Percentiles rank a stretch among this genome's conserved stretches.
phyloP scores from a whole-genome alignment of 2,888 invertebrate genomes.

The Lasioglossum pauxillum region DNA sequence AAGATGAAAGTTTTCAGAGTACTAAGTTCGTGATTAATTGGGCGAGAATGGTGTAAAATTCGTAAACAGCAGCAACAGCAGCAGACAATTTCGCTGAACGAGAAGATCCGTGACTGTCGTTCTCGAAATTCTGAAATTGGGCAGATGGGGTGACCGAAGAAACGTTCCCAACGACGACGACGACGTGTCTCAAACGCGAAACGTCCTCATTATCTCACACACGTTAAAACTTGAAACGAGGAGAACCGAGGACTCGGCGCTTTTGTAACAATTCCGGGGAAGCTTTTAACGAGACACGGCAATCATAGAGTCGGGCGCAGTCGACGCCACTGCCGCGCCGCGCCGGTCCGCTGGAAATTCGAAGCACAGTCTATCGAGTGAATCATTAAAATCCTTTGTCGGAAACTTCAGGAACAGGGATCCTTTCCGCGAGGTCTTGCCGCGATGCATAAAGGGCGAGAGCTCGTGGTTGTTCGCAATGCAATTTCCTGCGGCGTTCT shows the following conservation, averaged over 20 bases:
- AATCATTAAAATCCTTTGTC: conserved; percentile 56
- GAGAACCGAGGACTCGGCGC: background rate
- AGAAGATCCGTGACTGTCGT: background rate
- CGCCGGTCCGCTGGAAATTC: conserved; percentile 21
- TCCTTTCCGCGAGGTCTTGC: conserved; percentile 8
- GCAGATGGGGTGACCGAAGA: background rate
- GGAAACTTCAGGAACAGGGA: conserved; percentile 16
- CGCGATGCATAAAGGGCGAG: conserved; percentile 24
- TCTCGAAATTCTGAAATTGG: background rate
- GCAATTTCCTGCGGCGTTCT: conserved; percentile 39
- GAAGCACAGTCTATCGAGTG: conserved; percentile 28
- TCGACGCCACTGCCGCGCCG: background rate
- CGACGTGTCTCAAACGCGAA: background rate
- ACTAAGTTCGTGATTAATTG: background rate
- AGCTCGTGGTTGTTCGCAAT: conserved; percentile 12
- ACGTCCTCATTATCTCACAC: conserved; percentile 35
- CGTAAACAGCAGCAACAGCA: background rate
- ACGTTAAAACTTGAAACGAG: conserved; percentile 18
- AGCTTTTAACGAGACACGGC: conserved; percentile 37
- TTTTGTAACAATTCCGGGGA: conserved; percentile 7
- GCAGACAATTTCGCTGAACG: background rate
- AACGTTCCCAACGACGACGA: background rate
- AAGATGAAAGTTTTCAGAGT: background rate
- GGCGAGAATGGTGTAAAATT: background rate
- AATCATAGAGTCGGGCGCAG: conserved; percentile 16